Conservation (phyloP, 2,113 vertebrate species). For the Gallinago undulata region DNA sequence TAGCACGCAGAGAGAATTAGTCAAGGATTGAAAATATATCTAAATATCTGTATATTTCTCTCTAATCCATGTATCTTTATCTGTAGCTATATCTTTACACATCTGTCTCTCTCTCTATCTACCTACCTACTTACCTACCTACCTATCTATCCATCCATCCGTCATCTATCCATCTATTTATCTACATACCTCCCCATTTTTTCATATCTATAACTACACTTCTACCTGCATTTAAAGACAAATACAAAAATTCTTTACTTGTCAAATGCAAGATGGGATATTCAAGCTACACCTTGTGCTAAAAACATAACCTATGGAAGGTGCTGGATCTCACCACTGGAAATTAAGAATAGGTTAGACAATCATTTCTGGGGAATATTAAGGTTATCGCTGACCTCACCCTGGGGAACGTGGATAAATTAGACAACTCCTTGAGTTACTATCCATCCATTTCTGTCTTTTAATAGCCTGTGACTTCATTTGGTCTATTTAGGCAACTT, state of each 20-base stretch:
- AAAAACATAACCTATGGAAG: neutral
- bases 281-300: neutral
- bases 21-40: neutral
- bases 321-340: neutral
- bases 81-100: neutral
- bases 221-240: neutral
- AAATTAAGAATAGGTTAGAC: neutral
- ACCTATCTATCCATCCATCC: too few species aligned
- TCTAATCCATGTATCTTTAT: too few species aligned
- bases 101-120: too few species aligned
- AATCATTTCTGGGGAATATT: neutral
- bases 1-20: neutral
- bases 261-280: neutral
- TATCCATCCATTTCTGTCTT: neutral
- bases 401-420: neutral
- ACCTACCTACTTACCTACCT: neutral
- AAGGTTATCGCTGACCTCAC: rapidly evolving
- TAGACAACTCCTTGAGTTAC: neutral
- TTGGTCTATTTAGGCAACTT: neutral
- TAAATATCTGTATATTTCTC: neutral
- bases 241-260: neutral
- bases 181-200: neutral
- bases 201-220: neutral
- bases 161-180: neutral
- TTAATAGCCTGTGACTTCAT: neutral